Conservation (phyloP, 2,888 invertebrate species). For the Linnaemya vulpina region DNA sequence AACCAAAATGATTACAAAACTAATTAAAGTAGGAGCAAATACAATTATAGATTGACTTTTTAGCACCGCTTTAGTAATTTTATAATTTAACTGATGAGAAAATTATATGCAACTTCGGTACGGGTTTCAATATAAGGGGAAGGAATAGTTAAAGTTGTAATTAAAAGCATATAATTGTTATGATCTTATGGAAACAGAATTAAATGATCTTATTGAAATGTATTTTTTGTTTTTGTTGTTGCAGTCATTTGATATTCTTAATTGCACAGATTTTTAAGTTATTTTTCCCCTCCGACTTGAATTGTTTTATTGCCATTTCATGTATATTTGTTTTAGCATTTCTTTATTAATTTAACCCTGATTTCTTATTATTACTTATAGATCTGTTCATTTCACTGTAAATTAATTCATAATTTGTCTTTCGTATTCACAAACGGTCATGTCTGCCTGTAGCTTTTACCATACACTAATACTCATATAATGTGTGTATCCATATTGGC, state of each 20-base stretch:
- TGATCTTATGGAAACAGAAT: background rate
- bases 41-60: background rate
- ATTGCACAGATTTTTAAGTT: constrained; percentile 14
- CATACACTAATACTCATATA: background rate
- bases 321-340: constrained; percentile 67
- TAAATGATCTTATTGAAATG: too few species aligned
- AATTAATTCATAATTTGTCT: constrained; percentile 68
- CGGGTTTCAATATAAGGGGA: too few species aligned
- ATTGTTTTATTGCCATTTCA: constrained; percentile 15
- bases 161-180: background rate
- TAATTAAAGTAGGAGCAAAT: background rate
- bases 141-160: background rate
- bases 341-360: constrained; percentile 80
- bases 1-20: too few species aligned
- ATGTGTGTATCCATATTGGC: too few species aligned
- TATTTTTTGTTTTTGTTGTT: background rate
- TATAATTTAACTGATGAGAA: background rate
- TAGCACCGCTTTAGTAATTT: background rate
- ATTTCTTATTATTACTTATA: constrained; percentile 73
- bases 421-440: constrained; percentile 22
- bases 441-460: background rate
- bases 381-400: constrained; percentile 59
- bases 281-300: background rate
- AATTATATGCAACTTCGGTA: background rate
- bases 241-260: constrained; percentile 5